Evolutionary conservation across 1,140 invertebrate genomes (phyloP), one percentile per base, ranked within the genome.

Genomic region (Myzus persicae): DNA sequence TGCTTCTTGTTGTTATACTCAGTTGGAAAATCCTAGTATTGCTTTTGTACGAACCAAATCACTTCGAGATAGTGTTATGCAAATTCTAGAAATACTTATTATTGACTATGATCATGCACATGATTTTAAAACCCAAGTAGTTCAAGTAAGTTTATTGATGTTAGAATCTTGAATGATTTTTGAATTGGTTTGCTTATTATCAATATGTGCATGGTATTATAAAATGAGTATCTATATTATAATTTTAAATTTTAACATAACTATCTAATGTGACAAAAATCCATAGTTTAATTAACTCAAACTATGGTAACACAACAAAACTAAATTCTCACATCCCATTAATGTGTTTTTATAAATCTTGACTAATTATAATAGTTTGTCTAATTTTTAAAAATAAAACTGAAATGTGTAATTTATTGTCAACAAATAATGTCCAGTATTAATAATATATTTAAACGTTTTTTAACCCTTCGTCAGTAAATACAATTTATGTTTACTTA

Each of bases 41-140:
- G 85, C 94, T 81, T 94, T 93, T 82, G 94, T 94, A 4, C 97
- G 96, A 93, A 96, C 96, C 91, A 97, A 97, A 94, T 95, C 96
- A 82, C 95, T 97, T 0, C 96, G 97, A 94, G 96, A 97, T 94
- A 96, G 96, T 22, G 96, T 98, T 92, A 96, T 97, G 95, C 96
- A 98, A 96, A 97, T 98, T 93, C 95, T 99, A 85, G 97, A 97
- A 38, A 96, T 96, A n/a, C 96, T 98, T 40, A 96, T 98, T 42
- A 98, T 98, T 94, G 96, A 96, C 82, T 98, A 98, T 94, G 97
- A 97, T 94, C 97, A 98, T 95, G 96, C 96, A 0, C 95, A 97
- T 36, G 96, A 96, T 81, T 97, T 96, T 94, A 95, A 96, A 48
- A 96, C 97, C 44, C 96, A 96, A 95, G 95, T 97, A 94, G 96